phyloP scores from a whole-genome alignment of 2,113 vertebrate genomes.

The Sylvicapra grimmia region DNA sequence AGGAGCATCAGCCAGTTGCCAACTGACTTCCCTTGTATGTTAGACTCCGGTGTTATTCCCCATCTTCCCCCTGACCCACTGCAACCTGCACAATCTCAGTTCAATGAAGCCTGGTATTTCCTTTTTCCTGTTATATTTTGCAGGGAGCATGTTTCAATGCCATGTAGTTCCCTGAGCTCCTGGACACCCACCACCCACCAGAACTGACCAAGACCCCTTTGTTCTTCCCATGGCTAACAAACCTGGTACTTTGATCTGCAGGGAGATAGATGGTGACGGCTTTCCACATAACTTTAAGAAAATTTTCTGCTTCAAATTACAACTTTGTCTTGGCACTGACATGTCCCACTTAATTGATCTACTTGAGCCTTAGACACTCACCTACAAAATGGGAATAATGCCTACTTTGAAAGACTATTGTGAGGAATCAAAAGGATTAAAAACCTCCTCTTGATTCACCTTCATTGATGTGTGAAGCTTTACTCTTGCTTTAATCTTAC shows the following conservation, averaged over 20 bases:
- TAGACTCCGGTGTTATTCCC: accelerated
- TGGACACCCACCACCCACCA: not conserved
- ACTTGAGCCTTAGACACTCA: not conserved
- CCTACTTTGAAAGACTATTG: not conserved
- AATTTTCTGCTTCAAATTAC: not conserved
- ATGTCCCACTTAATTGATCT: not conserved
- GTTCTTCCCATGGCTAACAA: no score
- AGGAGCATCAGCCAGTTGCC: not conserved
- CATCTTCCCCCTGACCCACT: not conserved
- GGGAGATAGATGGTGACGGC: not conserved
- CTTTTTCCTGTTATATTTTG: not conserved
- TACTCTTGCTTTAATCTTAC: not conserved
- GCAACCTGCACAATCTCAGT: not conserved
- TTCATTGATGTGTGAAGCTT: not conserved
- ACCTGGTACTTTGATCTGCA: not conserved
- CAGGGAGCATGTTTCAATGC: not conserved
- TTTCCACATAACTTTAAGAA: not conserved
- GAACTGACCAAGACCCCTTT: not conserved
- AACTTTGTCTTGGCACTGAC: not conserved
- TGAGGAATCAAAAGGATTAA: not conserved
- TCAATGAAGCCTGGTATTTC: not conserved
- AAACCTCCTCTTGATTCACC: not conserved
- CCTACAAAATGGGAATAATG: not conserved
- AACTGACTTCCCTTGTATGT: no score
- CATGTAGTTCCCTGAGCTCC: not conserved